Evolutionary conservation across 2,113 vertebrate genomes (phyloP).

Genomic region (Xenopus laevis): DNA sequence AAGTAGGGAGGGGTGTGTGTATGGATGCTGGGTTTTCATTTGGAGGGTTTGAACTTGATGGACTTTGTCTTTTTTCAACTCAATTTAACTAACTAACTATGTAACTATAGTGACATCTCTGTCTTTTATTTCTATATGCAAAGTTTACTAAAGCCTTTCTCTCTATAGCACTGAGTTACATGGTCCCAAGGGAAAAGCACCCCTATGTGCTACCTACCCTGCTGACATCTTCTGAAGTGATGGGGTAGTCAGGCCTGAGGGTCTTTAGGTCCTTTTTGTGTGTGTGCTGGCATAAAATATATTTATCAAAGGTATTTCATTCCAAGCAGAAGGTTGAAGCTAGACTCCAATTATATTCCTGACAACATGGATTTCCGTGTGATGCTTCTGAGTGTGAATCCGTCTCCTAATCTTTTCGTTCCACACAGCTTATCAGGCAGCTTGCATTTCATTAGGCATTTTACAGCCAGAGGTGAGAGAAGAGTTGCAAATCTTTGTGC

Average conservation of each 20-base stretch:
- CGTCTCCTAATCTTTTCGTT: slow-evolving; percentile 38
- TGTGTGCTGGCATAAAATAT: background rate
- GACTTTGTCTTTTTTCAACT: no score
- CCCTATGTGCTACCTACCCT: background rate
- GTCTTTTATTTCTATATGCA: background rate
- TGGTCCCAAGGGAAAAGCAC: background rate
- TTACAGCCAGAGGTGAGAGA: slow-evolving; percentile 32
- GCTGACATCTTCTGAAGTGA: slow-evolving; percentile 12
- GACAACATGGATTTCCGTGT: slow-evolving; percentile 36
- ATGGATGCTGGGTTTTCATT: no score
- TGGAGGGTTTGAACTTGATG: no score
- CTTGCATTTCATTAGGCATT: slow-evolving; percentile 27
- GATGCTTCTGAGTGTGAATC: slow-evolving; percentile 27
- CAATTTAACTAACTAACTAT: no score
- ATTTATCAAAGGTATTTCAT: slow-evolving; percentile 30
- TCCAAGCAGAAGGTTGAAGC: slow-evolving; percentile 24
- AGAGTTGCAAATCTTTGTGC: slow-evolving; percentile 11
- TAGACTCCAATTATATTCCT: slow-evolving; percentile 39
- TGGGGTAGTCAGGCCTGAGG: slow-evolving; percentile 17
- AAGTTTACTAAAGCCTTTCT: background rate
- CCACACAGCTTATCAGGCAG: slow-evolving; percentile 26
- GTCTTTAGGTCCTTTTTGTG: slow-evolving; percentile 12
- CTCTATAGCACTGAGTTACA: slow-evolving; percentile 11
- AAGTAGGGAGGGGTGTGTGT: no score
- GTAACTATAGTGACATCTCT: background rate